These are phyloP conservation scores for Rhea americana DNA, from an alignment of 2,113 vertebrate genomes.

Conservation along the genomic window DNA sequence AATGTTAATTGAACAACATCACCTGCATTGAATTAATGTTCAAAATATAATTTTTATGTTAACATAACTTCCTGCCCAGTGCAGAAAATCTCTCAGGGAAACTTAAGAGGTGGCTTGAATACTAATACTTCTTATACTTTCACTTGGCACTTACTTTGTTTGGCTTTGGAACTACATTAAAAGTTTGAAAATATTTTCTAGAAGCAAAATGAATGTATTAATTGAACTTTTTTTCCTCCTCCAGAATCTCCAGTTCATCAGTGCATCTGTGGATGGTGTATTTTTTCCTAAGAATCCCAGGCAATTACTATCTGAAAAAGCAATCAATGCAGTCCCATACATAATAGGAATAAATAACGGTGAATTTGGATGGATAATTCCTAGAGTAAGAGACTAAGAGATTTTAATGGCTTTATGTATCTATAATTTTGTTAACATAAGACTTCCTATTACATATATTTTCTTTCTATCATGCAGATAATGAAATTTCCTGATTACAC, in stretches of 20 bases:
- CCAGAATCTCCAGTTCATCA: rapidly evolving
- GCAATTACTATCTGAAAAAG: conserved; percentile 19
- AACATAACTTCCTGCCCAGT: background rate
- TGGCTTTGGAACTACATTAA: background rate
- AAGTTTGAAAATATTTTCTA: background rate
- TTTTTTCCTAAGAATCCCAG: conserved; percentile 24
- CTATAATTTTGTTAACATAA: background rate
- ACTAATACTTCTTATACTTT: background rate
- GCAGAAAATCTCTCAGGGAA: background rate
- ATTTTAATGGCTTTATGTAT: background rate
- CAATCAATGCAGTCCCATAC: conserved; percentile 13
- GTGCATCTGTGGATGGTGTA: background rate
- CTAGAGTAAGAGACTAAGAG: conserved; percentile 15
- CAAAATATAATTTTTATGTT: background rate
- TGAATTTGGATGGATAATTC: background rate
- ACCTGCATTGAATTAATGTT: background rate
- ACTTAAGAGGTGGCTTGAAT: background rate
- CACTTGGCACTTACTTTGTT: background rate
- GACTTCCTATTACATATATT: background rate
- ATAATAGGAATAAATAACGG: conserved; percentile 52
- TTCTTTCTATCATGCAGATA: background rate
- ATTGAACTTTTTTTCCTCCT: background rate
- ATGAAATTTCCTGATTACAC: background rate
- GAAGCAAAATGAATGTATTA: background rate
- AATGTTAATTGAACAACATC: background rate